A percentile compares a stretch with the other conserved stretches of the same genome.
Conservation (phyloP, 2,888 invertebrate species). For the Agrochola lychnidis region DNA sequence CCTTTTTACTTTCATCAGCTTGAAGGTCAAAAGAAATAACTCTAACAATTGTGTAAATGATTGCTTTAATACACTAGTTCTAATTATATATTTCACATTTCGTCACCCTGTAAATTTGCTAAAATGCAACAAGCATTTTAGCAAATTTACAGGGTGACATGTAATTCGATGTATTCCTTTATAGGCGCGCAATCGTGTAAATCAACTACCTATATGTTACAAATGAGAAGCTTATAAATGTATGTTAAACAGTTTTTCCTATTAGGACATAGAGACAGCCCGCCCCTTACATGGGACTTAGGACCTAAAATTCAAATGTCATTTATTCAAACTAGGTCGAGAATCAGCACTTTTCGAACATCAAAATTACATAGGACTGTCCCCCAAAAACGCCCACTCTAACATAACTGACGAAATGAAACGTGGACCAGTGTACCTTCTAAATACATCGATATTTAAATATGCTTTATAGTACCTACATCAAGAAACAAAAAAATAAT, state of each 20-base stretch:
- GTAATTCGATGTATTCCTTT: not conserved
- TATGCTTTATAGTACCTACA: not conserved
- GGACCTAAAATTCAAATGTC: no score
- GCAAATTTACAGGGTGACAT: not conserved
- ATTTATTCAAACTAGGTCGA: no score
- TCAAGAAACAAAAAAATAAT: not conserved
- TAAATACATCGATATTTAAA: not conserved
- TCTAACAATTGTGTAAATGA: conserved; percentile 52
- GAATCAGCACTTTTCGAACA: no score
- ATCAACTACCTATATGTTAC: no score
- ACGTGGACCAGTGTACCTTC: not conserved
- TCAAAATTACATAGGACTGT: no score
- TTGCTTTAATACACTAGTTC: conserved; percentile 26
- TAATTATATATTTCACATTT: not conserved
- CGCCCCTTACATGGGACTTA: not conserved
- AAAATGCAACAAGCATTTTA: not conserved
- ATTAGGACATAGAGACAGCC: not conserved
- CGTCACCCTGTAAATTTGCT: no score
- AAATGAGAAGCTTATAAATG: not conserved
- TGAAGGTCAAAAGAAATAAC: conserved; percentile 47
- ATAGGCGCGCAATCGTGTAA: not conserved
- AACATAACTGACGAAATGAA: not conserved
- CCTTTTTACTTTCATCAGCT: conserved; percentile 49
- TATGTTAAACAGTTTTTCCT: not conserved
- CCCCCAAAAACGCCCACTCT: no score